These are phyloP conservation scores for Rhinolophus ferrumequinum DNA, from an alignment of 2,113 vertebrate genomes.

Conservation along the genomic window DNA sequence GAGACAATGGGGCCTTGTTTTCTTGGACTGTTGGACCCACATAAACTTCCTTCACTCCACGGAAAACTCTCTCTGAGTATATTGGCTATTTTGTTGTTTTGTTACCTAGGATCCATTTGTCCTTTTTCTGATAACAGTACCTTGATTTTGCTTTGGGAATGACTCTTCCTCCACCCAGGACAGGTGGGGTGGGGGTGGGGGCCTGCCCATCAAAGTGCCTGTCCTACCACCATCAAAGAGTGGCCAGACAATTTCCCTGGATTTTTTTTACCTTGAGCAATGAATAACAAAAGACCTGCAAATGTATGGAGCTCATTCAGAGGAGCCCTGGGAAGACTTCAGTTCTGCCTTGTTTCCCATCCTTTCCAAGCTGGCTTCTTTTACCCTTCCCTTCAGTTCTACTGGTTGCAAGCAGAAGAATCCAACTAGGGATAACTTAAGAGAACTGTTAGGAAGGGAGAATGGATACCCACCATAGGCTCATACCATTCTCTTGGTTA, in stretches of 20 bases:
- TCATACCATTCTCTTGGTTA: neutral
- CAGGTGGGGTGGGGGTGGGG: too few species aligned
- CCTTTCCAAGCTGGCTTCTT: neutral
- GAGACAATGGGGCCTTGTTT: neutral
- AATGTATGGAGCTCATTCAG: neutral
- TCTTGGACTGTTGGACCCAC: neutral
- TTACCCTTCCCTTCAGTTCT: neutral
- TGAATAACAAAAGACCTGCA: neutral
- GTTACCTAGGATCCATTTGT: neutral
- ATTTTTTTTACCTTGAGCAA: neutral
- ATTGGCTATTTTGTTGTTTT: neutral
- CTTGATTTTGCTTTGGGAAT: neutral
- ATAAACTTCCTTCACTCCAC: neutral
- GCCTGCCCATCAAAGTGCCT: neutral
- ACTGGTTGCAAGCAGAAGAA: neutral
- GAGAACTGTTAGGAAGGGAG: neutral
- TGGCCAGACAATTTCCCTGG: neutral
- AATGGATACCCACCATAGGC: neutral
- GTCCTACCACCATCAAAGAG: neutral
- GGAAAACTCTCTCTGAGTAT: neutral
- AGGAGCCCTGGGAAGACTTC: neutral
- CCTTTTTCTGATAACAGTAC: neutral
- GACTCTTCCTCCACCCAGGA: neutral
- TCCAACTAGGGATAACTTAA: neutral
- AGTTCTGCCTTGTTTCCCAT: neutral